Conservation (phyloP, 2,797 vertebrate species). For the Pangasius krempfi region DNA sequence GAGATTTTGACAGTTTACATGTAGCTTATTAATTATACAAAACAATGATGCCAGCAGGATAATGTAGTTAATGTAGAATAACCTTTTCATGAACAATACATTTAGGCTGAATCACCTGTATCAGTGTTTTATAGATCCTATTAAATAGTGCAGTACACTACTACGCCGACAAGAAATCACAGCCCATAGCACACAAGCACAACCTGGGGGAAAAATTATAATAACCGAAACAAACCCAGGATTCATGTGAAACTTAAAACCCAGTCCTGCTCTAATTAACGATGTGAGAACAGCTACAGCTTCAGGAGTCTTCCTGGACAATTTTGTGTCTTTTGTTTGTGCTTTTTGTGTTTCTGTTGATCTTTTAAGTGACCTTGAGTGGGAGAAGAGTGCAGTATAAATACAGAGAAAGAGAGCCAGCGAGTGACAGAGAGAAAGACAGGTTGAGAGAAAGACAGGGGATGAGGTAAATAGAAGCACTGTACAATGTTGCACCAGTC, state of each 20-base stretch:
- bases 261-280: slow-evolving; percentile 1
- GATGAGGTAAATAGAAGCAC: neutral
- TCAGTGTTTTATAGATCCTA: neutral
- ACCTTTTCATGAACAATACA: neutral
- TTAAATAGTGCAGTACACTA: neutral
- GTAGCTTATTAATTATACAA: neutral
- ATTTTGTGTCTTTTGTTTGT: neutral
- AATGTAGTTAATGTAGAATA: neutral
- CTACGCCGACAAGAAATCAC: neutral
- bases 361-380: neutral
- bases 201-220: neutral
- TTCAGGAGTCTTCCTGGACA: neutral
- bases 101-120: neutral
- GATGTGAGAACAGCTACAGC: neutral
- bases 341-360: neutral
- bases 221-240: neutral
- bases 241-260: neutral
- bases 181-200: neutral
- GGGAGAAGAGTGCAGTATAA: neutral
- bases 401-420: neutral
- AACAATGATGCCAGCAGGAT: neutral
- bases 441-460: neutral
- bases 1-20: neutral
- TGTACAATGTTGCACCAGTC: neutral
- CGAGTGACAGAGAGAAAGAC: neutral